Percentiles rank a stretch among this genome's conserved stretches.
These are phyloP conservation scores for Aulostomus chinensis DNA, from an alignment of 2,797 vertebrate species.

Conservation along the genomic window DNA sequence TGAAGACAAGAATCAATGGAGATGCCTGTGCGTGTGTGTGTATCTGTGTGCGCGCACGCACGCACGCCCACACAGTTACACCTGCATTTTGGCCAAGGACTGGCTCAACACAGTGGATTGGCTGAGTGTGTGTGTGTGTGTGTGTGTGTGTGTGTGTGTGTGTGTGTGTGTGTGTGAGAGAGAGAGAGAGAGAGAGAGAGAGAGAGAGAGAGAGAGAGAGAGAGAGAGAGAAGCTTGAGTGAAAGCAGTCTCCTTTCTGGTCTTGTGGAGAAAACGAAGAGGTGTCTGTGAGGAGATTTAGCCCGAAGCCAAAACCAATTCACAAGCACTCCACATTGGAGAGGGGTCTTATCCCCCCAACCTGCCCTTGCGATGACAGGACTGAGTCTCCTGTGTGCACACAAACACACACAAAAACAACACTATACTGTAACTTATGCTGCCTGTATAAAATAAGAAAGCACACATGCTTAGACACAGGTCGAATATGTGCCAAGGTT, in stretches of 20 bases:
- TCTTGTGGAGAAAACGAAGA: slow-evolving; percentile 60
- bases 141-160: slow-evolving; percentile 39
- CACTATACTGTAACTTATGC: slow-evolving; percentile 14
- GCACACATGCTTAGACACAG: slow-evolving; percentile 17
- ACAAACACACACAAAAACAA: slow-evolving; percentile 9
- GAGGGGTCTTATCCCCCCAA: slow-evolving; percentile 69
- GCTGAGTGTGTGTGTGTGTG: slow-evolving; percentile 42
- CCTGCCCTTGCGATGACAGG: slow-evolving; percentile 59
- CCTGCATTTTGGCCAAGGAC: slow-evolving; percentile 62
- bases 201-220: too few relatives aligned
- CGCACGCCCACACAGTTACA: slow-evolving; percentile 61
- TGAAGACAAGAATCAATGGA: slow-evolving; percentile 8
- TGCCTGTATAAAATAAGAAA: slow-evolving; percentile 39
- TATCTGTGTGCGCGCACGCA: slow-evolving; percentile 3
- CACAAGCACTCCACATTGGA: slow-evolving; percentile 72
- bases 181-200: neutral
- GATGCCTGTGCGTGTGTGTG: slow-evolving; percentile 21
- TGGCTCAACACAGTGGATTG: slow-evolving; percentile 60
- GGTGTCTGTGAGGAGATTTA: slow-evolving; percentile 74
- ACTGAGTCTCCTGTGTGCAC: slow-evolving; percentile 31
- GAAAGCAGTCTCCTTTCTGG: slow-evolving; percentile 53
- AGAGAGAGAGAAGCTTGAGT: slow-evolving; percentile 54
- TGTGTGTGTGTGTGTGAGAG: neutral
- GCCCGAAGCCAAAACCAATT: slow-evolving; percentile 73
- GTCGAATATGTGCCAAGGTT: slow-evolving; percentile 44